Base-by-base conservation (phyloP, 2,888 invertebrate species). In the Drosophila quinaria region DNA sequence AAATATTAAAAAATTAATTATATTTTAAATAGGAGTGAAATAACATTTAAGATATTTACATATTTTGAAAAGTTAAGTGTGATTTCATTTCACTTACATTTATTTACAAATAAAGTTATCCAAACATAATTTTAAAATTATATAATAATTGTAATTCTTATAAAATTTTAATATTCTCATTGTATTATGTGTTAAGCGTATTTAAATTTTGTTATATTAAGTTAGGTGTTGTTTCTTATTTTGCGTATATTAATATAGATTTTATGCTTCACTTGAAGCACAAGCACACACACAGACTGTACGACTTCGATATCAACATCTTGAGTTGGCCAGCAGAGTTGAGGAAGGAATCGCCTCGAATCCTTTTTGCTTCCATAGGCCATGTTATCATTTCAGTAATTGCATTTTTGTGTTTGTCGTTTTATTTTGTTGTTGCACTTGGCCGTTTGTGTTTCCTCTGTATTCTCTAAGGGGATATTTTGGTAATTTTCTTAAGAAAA, bases 311-410 rank as follows among this genome's bases (percentile, higher is more conserved):
- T 60, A 69, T 63, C 60, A 80, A 76, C 73, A 79, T 79, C 78
- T 73, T 79, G 76, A 78, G 60, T 37, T 52, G 51, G n/a, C 41
- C 42, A 41, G 46, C 60, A 46, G 31, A 52, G 41, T 56, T 60
- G 61, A 66, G 42, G 70, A 63, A 63, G 71, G 51, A 62, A 66
- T 74, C 54, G 64, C 52, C 47, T 78, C 63, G 66, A 79, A 73
- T 68, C 74, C 72, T 76, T 81, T 68, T 74, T 80, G 71, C 79
- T 66, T 76, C 69, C 71, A 79, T 87, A 83, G 82, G 88, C 80
- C 81, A 79, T 87, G 89, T 87, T 87, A 88, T 87, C 86, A 87
- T 88, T 87, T 87, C 79, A 73, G 82, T 87, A 87, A 87, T 88
- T 88, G 86, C 86, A 87, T 86, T 86, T 86, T 86, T 86, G 86